Evolutionary conservation across 2,888 invertebrate genomes (phyloP).

Genomic region (Cactoblastis cactorum): DNA sequence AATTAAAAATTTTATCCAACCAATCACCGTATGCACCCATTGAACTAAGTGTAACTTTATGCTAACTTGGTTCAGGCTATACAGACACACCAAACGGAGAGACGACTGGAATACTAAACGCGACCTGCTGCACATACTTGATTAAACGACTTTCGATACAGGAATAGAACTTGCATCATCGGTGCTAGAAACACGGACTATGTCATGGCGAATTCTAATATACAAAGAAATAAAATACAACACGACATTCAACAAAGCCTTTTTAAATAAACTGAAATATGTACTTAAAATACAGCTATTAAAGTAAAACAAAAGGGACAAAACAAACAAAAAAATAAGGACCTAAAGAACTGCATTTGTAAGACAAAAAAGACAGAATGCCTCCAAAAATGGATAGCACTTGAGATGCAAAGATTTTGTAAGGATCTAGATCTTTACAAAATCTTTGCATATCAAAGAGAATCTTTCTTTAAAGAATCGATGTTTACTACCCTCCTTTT

Average conservation of each 20-base stretch:
- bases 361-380: too few relatives aligned
- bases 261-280: too few relatives aligned
- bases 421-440: too few relatives aligned
- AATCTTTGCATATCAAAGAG: too few relatives aligned
- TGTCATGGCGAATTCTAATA: slow-evolving; percentile 2
- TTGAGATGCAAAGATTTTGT: too few relatives aligned
- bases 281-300: too few relatives aligned
- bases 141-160: slow-evolving; percentile 9
- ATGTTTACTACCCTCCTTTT: too few relatives aligned
- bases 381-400: too few relatives aligned
- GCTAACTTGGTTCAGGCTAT: slow-evolving; percentile 8
- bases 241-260: not conserved
- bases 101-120: slow-evolving; percentile 9
- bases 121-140: slow-evolving; percentile 1
- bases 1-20: not conserved
- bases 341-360: too few relatives aligned
- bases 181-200: not conserved
- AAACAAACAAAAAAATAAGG: too few relatives aligned
- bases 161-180: slow-evolving; percentile 8
- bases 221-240: not conserved
- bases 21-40: slow-evolving; percentile 3
- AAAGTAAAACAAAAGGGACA: too few relatives aligned
- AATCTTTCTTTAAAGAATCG: too few relatives aligned
- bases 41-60: slow-evolving; percentile 4
- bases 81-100: slow-evolving; percentile 6